Conservation (phyloP, 2,888 invertebrate genomes). For the Caenorhabditis doughertyi region DNA sequence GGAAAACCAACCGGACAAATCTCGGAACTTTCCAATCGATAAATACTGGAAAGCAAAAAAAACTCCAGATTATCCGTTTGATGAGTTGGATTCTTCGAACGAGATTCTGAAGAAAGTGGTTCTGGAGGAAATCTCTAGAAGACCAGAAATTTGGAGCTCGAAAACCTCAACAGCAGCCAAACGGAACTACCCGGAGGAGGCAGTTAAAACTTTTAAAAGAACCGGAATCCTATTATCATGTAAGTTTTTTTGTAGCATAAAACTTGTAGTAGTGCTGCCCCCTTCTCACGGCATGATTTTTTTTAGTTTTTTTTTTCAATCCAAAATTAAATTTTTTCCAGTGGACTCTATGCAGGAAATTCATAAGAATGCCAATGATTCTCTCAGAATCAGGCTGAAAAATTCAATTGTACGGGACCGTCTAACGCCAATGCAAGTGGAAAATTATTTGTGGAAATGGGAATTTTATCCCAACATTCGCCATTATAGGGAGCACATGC, state of each 20-base stretch:
- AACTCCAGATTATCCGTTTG: not conserved
- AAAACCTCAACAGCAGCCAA: not conserved
- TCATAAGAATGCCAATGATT: not conserved
- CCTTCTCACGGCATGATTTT: no score
- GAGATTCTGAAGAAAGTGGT: not conserved
- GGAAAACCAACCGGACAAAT: not conserved
- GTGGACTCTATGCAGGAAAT: not conserved
- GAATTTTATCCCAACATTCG: not conserved
- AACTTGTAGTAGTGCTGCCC: no score
- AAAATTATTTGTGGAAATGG: not conserved
- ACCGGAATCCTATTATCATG: not conserved
- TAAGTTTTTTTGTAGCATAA: no score
- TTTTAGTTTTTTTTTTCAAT: not conserved
- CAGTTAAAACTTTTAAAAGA: not conserved
- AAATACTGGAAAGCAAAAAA: not conserved
- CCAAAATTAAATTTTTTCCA: no score
- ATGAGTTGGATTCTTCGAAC: not conserved
- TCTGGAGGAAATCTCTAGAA: not conserved
- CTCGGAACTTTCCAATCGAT: not conserved
- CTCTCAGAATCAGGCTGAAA: not conserved
- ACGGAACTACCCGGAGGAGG: not conserved
- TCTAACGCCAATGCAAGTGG: not conserved
- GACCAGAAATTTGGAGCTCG: not conserved
- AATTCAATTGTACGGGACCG: not conserved
- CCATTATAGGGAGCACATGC: not conserved